Evolutionary conservation across 2,888 invertebrate species (phyloP), one percentile per base, ranked within the genome.

Genomic region (Phanerotoma sp.): DNA sequence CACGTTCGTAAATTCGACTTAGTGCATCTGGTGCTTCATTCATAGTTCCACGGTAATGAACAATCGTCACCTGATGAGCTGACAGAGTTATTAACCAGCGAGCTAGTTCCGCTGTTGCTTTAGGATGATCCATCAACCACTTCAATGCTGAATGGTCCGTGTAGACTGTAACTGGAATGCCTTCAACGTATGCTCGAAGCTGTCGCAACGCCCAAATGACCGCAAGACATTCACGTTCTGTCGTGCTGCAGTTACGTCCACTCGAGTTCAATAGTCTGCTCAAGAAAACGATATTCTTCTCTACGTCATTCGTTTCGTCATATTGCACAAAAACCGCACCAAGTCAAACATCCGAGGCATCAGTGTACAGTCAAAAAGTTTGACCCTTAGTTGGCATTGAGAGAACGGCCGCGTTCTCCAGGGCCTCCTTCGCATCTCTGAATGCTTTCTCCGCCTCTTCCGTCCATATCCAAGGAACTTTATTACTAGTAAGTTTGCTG

Each of bases 1-100:
- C n/a, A n/a, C n/a, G n/a, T n/a, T n/a, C n/a, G n/a, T n/a, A n/a
- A n/a, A n/a, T n/a, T n/a, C 56, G 37, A 2, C 56, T 54, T 5
- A 57, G 25, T 0, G 57, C 59, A 7, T 59, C 61, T 5, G 57
- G 54, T 9, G 56, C 61, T 46, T 62, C 62, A 33, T 60, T 60
- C 1, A 40, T 46, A 0, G 55, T 57, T 5, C 62, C 60, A 1
- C 60, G 52, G 7, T 41, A 38, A n/a, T 59, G 53, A 13, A 53
- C 47, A 11, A 62, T 30, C 3, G 44, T 51, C 22, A 58, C 45
- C 3, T 45, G 25, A n/a, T 58, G 54, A 20, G 54, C 49, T 2
- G 41, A 55, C 2, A 60, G 40, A 13, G 54, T 51, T 5, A 60
- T 56, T 3, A 58, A 53, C 58, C 60, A 60, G 21, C 62, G 37